Base-by-base conservation (phyloP, 2,113 vertebrate genomes). In the Phainopepla nitens region DNA sequence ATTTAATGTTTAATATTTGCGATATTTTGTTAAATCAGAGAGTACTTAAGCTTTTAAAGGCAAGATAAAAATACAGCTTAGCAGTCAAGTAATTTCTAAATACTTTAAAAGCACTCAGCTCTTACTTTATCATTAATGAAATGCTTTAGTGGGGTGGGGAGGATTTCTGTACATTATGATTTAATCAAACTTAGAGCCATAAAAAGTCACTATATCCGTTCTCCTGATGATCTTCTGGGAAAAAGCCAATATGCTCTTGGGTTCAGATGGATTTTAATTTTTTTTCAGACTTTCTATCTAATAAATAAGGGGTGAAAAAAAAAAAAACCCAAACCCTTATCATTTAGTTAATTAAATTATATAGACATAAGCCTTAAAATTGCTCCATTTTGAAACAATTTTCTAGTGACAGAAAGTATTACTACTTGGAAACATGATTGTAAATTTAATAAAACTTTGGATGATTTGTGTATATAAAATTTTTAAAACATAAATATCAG, bases 241-340 rank as follows among this genome's bases (percentile, higher is more conserved):
- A 64, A 82, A 53, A 79, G 87, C 65, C 80, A 87, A 94, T 89
- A 96, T 89, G 73, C 81, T 96, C 77, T 84, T 72, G 88, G 49
- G 89, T 95, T 95, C 64, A 92, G 62, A 61, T 78, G 35, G 82
- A 89, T 88, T 95, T 95, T 76, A 92, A 39, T 35, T 90, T 94
- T 87, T 87, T 79, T 82, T 89, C 50, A 50, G 78, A 60, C 65
- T 90, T 83, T 23, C 35, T 90, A 29, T 64, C 73, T 91, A 78
- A 92, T 94, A 85, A 77, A 92, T 83, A 94, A 85, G 39, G 18
- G 15, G 45, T 91, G 33, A 35, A 93, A 87, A 85, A 86, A 35
- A 93, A 87, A 85, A 86, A 47, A 0, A 8, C 11, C 56, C 44
- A 64, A 72, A 22, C 11, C 4, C 14, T 66, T 90, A 80, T 77